Conservation (phyloP, 1,140 invertebrate species). For the Scaptomyza hsui region DNA sequence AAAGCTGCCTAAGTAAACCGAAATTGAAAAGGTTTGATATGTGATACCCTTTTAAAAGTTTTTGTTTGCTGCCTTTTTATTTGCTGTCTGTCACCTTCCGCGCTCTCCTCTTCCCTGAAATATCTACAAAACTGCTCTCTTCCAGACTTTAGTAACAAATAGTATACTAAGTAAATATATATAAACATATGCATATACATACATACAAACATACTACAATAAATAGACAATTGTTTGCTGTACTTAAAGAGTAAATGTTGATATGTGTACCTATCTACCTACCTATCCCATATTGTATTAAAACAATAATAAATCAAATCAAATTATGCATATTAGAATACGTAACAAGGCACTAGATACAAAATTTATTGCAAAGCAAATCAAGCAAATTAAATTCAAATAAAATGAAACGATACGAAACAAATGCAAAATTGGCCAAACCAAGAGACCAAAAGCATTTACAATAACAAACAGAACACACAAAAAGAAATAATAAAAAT, state of each 20-base stretch:
- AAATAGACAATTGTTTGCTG: slow-evolving; percentile 51
- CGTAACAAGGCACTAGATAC: slow-evolving; percentile 54
- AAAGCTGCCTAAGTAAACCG: slow-evolving; percentile 22
- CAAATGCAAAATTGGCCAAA: slow-evolving; percentile 66
- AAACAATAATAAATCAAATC: slow-evolving; percentile 48
- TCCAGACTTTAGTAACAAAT: slow-evolving; percentile 40
- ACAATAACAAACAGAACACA: slow-evolving; percentile 38
- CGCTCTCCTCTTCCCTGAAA: slow-evolving; percentile 1
- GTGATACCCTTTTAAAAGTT: slow-evolving; percentile 35
- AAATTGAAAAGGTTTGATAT: slow-evolving; percentile 29
- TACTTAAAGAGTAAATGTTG: slow-evolving; percentile 47
- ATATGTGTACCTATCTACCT: slow-evolving; percentile 69
- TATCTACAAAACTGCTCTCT: slow-evolving; percentile 56
- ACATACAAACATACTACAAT: slow-evolving; percentile 47
- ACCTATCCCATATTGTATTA: slow-evolving; percentile 49
- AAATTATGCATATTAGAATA: slow-evolving; percentile 65
- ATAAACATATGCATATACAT: slow-evolving; percentile 28
- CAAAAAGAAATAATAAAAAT: slow-evolving; percentile 20
- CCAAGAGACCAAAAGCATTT: slow-evolving; percentile 71
- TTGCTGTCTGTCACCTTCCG: background rate
- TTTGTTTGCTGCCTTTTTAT: slow-evolving; percentile 1
- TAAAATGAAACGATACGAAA: background rate
- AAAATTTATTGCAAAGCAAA: slow-evolving; percentile 26
- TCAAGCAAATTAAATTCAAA: slow-evolving; percentile 22
- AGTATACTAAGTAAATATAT: slow-evolving; percentile 43